Percentiles rank a stretch among this genome's conserved stretches.
These are phyloP conservation scores for Amphiura filiformis DNA, from an alignment of 35 echinoderm and acorn worm species.

Conservation along the genomic window DNA sequence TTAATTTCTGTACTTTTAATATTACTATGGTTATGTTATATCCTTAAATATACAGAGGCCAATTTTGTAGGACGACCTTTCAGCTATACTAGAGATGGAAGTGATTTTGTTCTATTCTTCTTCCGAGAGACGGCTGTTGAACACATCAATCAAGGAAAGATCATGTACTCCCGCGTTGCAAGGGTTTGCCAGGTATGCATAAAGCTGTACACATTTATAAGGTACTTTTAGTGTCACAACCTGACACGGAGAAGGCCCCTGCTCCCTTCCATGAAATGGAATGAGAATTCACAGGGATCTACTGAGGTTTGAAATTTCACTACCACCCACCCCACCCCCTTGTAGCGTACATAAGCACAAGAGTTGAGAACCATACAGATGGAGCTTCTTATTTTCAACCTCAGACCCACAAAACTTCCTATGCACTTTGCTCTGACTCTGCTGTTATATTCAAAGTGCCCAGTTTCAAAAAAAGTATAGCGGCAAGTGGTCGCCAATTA, in stretches of 20 bases:
- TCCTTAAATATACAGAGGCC: constrained; percentile 21
- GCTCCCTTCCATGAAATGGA: not conserved
- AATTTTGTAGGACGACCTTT: constrained; percentile 60
- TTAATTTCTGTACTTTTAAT: too few species aligned
- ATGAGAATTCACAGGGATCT: not conserved
- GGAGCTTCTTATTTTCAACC: too few species aligned
- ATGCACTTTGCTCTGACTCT: too few species aligned
- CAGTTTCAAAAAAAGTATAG: too few species aligned
- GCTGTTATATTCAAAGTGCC: too few species aligned
- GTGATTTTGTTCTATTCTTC: constrained; percentile 34
- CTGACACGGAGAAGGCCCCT: not conserved
- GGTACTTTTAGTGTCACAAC: not conserved
- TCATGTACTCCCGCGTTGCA: constrained; percentile 46
- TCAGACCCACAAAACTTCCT: too few species aligned
- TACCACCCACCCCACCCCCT: too few species aligned
- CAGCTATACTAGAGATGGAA: not conserved
- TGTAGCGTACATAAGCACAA: too few species aligned
- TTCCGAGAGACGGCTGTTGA: constrained; percentile 61
- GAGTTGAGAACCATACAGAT: too few species aligned
- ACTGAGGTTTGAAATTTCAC: too few species aligned
- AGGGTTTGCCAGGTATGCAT: constrained; percentile 53
- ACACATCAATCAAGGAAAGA: constrained; percentile 42
- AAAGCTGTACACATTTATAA: too few species aligned
- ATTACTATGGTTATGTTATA: not conserved
- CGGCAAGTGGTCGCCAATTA: too few species aligned